Conservation (phyloP, 2,888 invertebrate genomes). For the Apotomis turbidana region DNA sequence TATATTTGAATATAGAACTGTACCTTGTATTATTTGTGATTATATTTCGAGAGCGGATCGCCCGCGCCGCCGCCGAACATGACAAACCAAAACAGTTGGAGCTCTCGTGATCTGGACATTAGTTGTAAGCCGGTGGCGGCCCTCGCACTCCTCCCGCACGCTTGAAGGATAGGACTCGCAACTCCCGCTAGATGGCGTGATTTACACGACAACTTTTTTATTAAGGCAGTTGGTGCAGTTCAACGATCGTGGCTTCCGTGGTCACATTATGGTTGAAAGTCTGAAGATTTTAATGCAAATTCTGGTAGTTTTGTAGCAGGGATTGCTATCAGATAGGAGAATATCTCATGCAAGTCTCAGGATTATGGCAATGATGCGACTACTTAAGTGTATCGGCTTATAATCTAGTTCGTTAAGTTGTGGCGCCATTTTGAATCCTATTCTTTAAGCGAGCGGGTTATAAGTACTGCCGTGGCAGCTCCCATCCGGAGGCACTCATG, state of each 20-base stretch:
- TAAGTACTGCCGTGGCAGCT: slow-evolving; percentile 27
- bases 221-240: no score
- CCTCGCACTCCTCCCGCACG: slow-evolving; percentile 2
- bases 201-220: no score
- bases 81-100: slow-evolving; percentile 18
- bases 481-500: neutral
- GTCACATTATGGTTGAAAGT: no score
- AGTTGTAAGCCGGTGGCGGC: slow-evolving; percentile 20
- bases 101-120: slow-evolving; percentile 28
- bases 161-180: slow-evolving; percentile 1
- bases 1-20: neutral
- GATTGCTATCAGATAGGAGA: neutral
- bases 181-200: neutral
- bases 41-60: slow-evolving; percentile 1
- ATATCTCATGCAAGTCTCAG: no score
- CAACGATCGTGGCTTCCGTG: no score
- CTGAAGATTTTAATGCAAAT: no score
- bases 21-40: neutral
- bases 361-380: no score
- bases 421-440: slow-evolving; percentile 9
- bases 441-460: slow-evolving; percentile 1
- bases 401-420: no score
- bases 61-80: slow-evolving; percentile 29
- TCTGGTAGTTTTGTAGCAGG: neutral
- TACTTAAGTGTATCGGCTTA: no score